Evolutionary conservation across 2,888 invertebrate genomes (phyloP), one percentile per base, ranked within the genome.

Genomic region (Cremastinae sp.): DNA sequence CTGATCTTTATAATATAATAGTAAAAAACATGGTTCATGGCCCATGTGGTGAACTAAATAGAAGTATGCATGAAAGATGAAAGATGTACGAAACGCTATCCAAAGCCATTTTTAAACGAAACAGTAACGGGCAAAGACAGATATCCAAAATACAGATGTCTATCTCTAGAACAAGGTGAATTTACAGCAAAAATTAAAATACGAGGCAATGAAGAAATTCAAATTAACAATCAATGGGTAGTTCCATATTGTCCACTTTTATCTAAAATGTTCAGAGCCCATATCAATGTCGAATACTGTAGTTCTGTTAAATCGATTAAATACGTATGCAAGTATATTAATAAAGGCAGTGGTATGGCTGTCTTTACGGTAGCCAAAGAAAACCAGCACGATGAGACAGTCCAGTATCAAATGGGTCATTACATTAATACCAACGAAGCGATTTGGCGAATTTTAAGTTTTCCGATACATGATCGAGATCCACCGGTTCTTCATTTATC

Each of bases 31-130:
- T 89, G 85, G 82, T 87, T 56, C 86, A 90, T 80, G 85, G 87
- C 47, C 85, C 87, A 62, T 88, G 87, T 75, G 90, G 89, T 69
- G 71, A 58, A 49, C 62, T 85, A 10, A 89, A 89, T 80, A 74
- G 58, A 22, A 71, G 73, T 70, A 9, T 91, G 90, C 83, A 90
- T 90, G 88, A 75, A 71, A 41, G 84, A 88, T 76, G 86, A 86
- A 54, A 85, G 85, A 70, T 89, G 88, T 75, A 78, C 82, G 8
- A 86, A 88, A 72, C 38, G 62, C 1, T 66, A 28, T 10, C 54
- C 66, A 0, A 3, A 4, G 14, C 22, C 10, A 7, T 20, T 41
- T 7, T 7, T 9, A 3, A 22, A 41, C 2, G 59, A 59, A 8
- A 59, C 59, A 1, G 5, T 1, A 8, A 22, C 20, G 0, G 12